These are phyloP conservation scores for Epizoanthus fatuus DNA, from an alignment of 92 coral and sea anemone genomes.

Conservation along the genomic window DNA sequence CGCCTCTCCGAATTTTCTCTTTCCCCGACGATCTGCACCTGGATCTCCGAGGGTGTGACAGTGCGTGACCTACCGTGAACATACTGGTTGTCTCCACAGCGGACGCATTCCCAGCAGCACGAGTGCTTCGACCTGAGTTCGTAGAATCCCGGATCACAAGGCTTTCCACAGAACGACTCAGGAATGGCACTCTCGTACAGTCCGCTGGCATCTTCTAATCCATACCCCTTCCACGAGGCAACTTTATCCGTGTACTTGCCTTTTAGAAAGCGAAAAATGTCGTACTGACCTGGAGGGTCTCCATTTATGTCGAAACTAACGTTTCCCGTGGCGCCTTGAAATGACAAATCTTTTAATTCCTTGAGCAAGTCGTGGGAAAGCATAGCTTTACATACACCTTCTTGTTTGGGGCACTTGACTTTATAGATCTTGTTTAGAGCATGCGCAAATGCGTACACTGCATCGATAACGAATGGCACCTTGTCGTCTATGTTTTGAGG, in stretches of 20 bases:
- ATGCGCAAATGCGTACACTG: slow-evolving; percentile 91
- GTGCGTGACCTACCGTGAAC: slow-evolving; percentile 70
- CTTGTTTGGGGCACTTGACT: slow-evolving; percentile 72
- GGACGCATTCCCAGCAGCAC: slow-evolving; percentile 88
- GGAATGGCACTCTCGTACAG: slow-evolving; percentile 29
- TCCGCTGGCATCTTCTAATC: slow-evolving; percentile 31
- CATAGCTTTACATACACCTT: slow-evolving; percentile 78
- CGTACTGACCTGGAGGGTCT: slow-evolving; percentile 86
- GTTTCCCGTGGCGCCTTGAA: slow-evolving; percentile 73
- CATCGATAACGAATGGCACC: slow-evolving; percentile 95
- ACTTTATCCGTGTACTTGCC: slow-evolving; percentile 51
- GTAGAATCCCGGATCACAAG: slow-evolving; percentile 73
- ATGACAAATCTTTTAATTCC: slow-evolving; percentile 68
- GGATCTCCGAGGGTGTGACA: not conserved
- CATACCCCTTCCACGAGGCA: slow-evolving; percentile 79
- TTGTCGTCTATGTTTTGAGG: slow-evolving; percentile 79
- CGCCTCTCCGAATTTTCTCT: too few relatives aligned
- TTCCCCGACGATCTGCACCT: too few relatives aligned
- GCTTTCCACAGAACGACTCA: slow-evolving; percentile 76
- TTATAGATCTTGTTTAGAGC: slow-evolving; percentile 81
- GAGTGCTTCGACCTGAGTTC: slow-evolving; percentile 63
- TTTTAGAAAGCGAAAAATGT: slow-evolving; percentile 76
- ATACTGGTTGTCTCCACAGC: slow-evolving; percentile 73
- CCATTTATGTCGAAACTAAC: slow-evolving; percentile 86
- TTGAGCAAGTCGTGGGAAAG: slow-evolving; percentile 50